Evolutionary conservation across 2,888 invertebrate genomes (phyloP), one percentile per base, ranked within the genome.

Genomic region (Anoplius nigerrimus): DNA sequence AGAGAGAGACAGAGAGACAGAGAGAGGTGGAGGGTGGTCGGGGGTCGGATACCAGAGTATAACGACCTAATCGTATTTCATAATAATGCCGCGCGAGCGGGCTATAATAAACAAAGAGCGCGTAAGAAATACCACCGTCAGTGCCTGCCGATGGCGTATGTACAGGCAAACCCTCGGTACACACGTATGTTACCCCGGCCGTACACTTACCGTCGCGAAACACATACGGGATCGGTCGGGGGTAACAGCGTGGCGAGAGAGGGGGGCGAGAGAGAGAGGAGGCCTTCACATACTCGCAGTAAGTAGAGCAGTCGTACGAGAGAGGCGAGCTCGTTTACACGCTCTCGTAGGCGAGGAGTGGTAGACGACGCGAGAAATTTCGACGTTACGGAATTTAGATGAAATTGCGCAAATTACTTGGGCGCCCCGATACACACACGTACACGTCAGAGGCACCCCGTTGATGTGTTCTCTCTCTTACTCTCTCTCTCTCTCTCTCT

Each of bases 401-500:
- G 87, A 88, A 88, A 88, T 88, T 88, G 86, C 86, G 83, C 82
- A 85, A 86, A 88, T 88, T 87, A 86, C 86, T 87, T 80, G 74
- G 70, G 61, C 71, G 75, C 63, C 60, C 72, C 58, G 42, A 51
- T 48, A 55, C 52, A 69, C 58, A 59, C 24, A 48, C 22, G 16
- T 6, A 21, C 45, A 22, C 15, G 18, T 2, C 15, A 22, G 52
- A 52, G 21, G 13, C 20, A 21, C 52, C 21, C n/a, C n/a, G n/a
- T n/a, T n/a, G n/a, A n/a, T n/a, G n/a, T n/a, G n/a, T n/a, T n/a
- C n/a, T n/a, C n/a, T n/a, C n/a, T n/a, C n/a, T n/a, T n/a, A n/a
- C n/a, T n/a, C n/a, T n/a, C n/a, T n/a, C n/a, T n/a, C n/a, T n/a
- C n/a, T n/a, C n/a, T n/a, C n/a, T n/a, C n/a, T n/a, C n/a, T n/a